Base-by-base conservation (phyloP, 1,140 invertebrate genomes). In the Drosophila biarmipes region DNA sequence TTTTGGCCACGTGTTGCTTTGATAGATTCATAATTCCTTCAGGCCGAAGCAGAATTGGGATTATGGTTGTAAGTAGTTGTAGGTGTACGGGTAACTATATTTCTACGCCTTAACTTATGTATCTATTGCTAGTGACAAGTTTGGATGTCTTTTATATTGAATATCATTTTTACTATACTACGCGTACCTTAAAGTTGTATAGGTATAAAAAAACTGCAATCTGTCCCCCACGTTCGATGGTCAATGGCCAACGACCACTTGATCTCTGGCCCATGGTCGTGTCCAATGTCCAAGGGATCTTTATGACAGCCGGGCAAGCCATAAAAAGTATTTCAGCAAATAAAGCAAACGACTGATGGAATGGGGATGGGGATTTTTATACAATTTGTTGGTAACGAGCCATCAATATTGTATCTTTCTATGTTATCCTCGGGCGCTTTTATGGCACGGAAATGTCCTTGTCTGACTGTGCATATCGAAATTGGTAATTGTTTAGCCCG, bases 341-440 rank as follows among this genome's bases (percentile, higher is more conserved):
- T 82, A 80, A 73, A 80, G 72, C 51, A 80, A 68, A 67, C 21
- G 17, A 42, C 40, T 19, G 37, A 19, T 21, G 21, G 27, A 5
- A 27, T 27, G 35, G 17, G 63, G 49, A 29, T 52, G 52, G 52
- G 40, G 55, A 63, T 74, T 84, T 80, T 51, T 73, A 86, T 68
- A 71, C 77, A 84, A 82, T 79, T 84, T 61, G 58, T 61, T 51
- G 45, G 55, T 64, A 74, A 69, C 74, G 73, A 82, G 78, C 55
- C 79, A 78, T 68, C 61, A 59, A 81, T 72, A 62, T 80, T 75
- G 78, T 75, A 52, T 75, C 61, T 57, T 58, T 71, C 64, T 66
- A 73, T 61, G 61, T 56, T 68, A 69, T 69, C 37, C 56, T 69
- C 19, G 63, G 64, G 24, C 66, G 40, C 55, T 63, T 79, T 80